These are phyloP conservation scores for Andrena flavipes DNA, from an alignment of 2,888 invertebrate species.

Conservation along the genomic window DNA sequence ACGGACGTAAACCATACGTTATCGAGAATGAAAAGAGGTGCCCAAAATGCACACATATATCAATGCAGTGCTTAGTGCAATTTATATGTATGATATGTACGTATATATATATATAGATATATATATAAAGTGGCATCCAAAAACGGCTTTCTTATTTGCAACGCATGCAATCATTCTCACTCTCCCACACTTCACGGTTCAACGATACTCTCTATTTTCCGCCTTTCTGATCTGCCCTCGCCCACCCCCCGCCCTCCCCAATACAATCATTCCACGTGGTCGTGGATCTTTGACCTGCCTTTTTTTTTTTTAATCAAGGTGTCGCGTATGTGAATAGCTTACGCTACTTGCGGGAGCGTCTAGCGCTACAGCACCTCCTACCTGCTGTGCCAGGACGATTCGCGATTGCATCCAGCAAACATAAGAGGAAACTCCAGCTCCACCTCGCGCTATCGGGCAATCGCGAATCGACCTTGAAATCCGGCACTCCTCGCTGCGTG, in stretches of 20 bases:
- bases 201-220: slow-evolving; percentile 61
- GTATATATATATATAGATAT: slow-evolving; percentile 79
- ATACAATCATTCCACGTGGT: slow-evolving; percentile 26
- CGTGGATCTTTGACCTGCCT: slow-evolving; percentile 8
- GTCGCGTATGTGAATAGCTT: slow-evolving; percentile 76
- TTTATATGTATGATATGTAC: slow-evolving; percentile 84
- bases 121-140: slow-evolving; percentile 84
- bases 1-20: slow-evolving; percentile 79
- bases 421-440: neutral
- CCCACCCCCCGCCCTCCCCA: neutral
- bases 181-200: slow-evolving; percentile 83
- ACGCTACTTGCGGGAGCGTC: slow-evolving; percentile 83
- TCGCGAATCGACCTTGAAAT: slow-evolving; percentile 57
- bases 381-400: slow-evolving; percentile 79
- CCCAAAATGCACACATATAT: slow-evolving; percentile 85
- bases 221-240: slow-evolving; percentile 37
- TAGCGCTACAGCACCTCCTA: slow-evolving; percentile 81
- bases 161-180: slow-evolving; percentile 85
- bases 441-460: slow-evolving; percentile 35
- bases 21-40: slow-evolving; percentile 84
- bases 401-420: slow-evolving; percentile 50
- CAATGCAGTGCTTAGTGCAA: slow-evolving; percentile 85
- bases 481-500: slow-evolving; percentile 83
- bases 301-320: slow-evolving; percentile 40
- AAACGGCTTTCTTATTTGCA: slow-evolving; percentile 83